These are phyloP conservation scores for Phortica magna DNA, from an alignment of 2,888 invertebrate genomes.

Conservation along the genomic window DNA sequence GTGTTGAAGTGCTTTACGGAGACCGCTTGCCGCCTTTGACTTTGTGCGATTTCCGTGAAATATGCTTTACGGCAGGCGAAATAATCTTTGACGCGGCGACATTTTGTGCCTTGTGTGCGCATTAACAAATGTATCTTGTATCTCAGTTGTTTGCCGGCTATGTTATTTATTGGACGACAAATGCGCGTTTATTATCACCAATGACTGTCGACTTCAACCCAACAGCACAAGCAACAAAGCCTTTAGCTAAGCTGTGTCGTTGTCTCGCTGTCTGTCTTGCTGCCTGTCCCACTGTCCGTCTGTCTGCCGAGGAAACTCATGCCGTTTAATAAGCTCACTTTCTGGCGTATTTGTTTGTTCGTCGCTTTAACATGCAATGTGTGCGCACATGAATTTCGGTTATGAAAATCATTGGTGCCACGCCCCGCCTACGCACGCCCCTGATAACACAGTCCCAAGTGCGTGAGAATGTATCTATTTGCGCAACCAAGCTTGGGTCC, in stretches of 20 bases:
- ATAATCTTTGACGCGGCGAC: slow-evolving; percentile 37
- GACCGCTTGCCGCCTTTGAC: slow-evolving; percentile 31
- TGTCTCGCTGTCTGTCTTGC: neutral
- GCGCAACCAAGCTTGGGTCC: neutral
- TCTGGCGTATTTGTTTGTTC: slow-evolving; percentile 20
- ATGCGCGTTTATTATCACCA: slow-evolving; percentile 65
- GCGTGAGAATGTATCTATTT: slow-evolving; percentile 53
- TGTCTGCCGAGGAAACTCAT: neutral
- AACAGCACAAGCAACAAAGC: neutral
- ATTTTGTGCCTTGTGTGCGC: slow-evolving; percentile 40
- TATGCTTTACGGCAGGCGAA: neutral
- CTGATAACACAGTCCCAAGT: slow-evolving; percentile 40
- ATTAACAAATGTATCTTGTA: slow-evolving; percentile 19
- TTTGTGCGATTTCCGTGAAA: slow-evolving; percentile 36
- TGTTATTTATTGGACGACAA: slow-evolving; percentile 70
- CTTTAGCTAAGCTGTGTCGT: too few relatives aligned
- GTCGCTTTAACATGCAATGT: slow-evolving; percentile 57
- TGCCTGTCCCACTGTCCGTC: too few relatives aligned
- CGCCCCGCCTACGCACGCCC: slow-evolving; percentile 31
- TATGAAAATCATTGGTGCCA: slow-evolving; percentile 67
- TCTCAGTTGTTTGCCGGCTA: slow-evolving; percentile 41
- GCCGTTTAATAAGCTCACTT: neutral
- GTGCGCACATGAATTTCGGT: slow-evolving; percentile 59
- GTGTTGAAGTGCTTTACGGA: neutral
- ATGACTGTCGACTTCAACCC: slow-evolving; percentile 22